A percentile compares a stretch with the other conserved stretches of the same genome.
phyloP scores from a whole-genome alignment of 2,113 vertebrate species.

The Aegithalos caudatus region DNA sequence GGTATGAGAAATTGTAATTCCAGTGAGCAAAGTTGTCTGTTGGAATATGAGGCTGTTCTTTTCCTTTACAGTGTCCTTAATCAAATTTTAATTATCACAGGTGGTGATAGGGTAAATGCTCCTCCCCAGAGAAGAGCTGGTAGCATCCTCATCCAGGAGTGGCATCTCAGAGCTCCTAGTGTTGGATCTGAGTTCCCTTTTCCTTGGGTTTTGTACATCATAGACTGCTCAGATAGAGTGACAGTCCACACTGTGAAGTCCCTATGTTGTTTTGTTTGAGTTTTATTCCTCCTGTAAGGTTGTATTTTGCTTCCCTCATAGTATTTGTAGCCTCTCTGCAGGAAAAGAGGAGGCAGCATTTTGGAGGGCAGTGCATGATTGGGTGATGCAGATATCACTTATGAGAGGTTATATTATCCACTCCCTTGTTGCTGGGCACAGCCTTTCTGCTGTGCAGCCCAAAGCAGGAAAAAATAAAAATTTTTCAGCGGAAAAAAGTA shows the following conservation, averaged over 20 bases:
- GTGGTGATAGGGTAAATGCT: neutral
- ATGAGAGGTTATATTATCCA: neutral
- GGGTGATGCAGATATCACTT: neutral
- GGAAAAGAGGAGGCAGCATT: neutral
- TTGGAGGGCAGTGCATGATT: accelerated
- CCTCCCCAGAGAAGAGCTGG: neutral
- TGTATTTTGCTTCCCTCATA: neutral
- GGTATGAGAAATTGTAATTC: neutral
- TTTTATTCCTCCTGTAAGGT: neutral
- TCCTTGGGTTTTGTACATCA: neutral
- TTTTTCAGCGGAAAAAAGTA: neutral
- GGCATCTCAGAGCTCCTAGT: neutral
- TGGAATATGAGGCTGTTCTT: neutral
- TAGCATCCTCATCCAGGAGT: neutral
- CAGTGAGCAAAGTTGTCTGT: neutral
- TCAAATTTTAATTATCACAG: neutral
- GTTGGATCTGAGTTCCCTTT: neutral
- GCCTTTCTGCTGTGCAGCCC: neutral
- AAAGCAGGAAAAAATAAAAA: neutral
- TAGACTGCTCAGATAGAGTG: neutral
- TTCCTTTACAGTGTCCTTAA: neutral
- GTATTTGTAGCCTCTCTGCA: neutral
- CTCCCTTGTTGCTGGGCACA: neutral
- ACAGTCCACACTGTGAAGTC: accelerated
- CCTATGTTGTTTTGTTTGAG: neutral